Base-by-base conservation (phyloP, 1,140 invertebrate genomes). In the Neodiprion virginianus region DNA sequence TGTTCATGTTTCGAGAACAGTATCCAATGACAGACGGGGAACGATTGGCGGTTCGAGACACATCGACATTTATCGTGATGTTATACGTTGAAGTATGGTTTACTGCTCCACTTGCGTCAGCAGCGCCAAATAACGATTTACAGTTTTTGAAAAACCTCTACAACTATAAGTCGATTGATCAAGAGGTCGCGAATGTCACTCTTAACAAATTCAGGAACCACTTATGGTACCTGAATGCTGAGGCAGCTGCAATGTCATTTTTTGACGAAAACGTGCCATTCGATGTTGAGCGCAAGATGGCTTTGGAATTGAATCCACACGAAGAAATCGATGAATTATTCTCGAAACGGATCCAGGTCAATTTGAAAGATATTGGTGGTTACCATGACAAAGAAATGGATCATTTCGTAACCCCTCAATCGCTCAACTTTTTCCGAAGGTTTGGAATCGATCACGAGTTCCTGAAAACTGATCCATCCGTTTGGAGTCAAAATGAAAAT, bases 41-140 rank as follows among this genome's bases (percentile, higher is more conserved):
- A 72, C 69, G 78, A 72, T 73, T 69, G 0, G 65, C 66, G 7
- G 48, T 81, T 17, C 50, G 68, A 12, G 73, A 73, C 47, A 75
- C 79, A 61, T 76, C 68, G 48, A 48, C 75, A 28, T 85, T 84
- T 73, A 76, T 84, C 73, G 76, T 80, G 53, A 65, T 74, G 72
- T 47, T 83, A 4, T 82, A 84, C 75, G 48, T 79, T 48, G 67
- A 80, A 79, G 67, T 76, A 7, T 83, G 79, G 80, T 83, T 81
- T 70, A 73, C 74, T 68, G 74, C 77, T 61, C 28, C 78, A 40
- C 67, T 74, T 28, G 76, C 78, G 1, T 21, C 23, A 28, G 14
- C 28, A 73, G 79, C 79, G 23, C 77, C 78, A 21, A 77, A 76
- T 73, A 72, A 78, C 47, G 78, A 81, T 72, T 76, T 81, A 53